phyloP scores from a whole-genome alignment of 2,888 invertebrate species.

The Lepidonotus clava region DNA sequence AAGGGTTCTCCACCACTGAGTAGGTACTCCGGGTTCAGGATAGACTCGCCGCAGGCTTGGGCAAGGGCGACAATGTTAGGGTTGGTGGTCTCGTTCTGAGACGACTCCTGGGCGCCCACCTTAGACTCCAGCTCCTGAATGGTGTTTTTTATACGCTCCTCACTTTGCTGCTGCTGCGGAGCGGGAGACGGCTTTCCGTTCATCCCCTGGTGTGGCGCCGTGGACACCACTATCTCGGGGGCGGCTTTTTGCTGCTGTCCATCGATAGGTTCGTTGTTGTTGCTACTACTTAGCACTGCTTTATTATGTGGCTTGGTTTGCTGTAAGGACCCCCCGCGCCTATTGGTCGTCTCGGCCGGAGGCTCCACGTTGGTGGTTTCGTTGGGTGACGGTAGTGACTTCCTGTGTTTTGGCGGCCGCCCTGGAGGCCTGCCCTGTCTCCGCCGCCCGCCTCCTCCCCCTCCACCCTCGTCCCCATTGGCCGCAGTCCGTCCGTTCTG shows the following conservation, averaged over 20 bases:
- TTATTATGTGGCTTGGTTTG: neutral
- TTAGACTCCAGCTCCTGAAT: conserved; percentile 82
- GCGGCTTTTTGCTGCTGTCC: neutral
- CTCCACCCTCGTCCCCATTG: conserved; percentile 54
- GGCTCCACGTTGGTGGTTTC: neutral
- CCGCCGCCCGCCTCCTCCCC: neutral
- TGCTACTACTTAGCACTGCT: conserved; percentile 1
- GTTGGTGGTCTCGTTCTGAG: conserved; percentile 79
- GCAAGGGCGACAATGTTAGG: conserved; percentile 87
- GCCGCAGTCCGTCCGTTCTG: conserved; percentile 5
- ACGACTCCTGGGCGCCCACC: conserved; percentile 78
- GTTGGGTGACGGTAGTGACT: neutral
- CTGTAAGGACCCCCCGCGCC: neutral
- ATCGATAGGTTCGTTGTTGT: conserved; percentile 41
- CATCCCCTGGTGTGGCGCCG: conserved; percentile 58
- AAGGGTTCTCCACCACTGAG: conserved; percentile 83
- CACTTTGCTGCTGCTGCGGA: no score
- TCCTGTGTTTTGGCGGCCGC: neutral
- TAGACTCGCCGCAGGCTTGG: conserved; percentile 89
- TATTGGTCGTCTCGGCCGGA: neutral
- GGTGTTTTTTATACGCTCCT: conserved; percentile 75
- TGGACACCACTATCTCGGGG: neutral
- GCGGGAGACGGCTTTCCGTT: conserved; percentile 72
- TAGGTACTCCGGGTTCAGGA: conserved; percentile 89
- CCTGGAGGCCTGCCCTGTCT: neutral